These are phyloP conservation scores for Scaptomyza tumidula DNA, from an alignment of 2,888 invertebrate species.

Conservation along the genomic window DNA sequence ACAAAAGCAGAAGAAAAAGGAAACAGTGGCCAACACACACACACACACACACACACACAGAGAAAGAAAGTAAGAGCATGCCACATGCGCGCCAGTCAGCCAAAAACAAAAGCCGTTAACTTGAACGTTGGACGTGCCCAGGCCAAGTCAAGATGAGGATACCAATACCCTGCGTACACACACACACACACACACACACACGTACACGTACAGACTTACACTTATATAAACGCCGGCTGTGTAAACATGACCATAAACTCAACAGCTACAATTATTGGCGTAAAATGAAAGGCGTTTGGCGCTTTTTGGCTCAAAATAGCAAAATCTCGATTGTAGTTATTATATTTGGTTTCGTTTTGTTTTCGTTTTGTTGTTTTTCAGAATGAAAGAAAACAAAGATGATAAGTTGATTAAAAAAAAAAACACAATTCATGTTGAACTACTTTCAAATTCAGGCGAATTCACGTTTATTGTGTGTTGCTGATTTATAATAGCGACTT, in stretches of 20 bases:
- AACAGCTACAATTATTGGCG: slow-evolving; percentile 47
- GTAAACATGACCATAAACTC: slow-evolving; percentile 73
- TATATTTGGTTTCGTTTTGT: too few species aligned
- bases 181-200: background rate
- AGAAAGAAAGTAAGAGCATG: background rate
- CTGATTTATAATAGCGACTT: background rate
- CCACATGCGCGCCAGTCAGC: slow-evolving; percentile 41
- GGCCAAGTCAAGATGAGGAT: slow-evolving; percentile 44
- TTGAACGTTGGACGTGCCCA: slow-evolving; percentile 69
- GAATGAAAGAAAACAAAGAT: slow-evolving; percentile 15
- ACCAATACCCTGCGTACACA: slow-evolving; percentile 15
- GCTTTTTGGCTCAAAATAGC: slow-evolving; percentile 15
- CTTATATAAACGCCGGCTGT: slow-evolving; percentile 31
- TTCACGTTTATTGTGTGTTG: background rate
- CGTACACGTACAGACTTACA: background rate
- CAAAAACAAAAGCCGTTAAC: slow-evolving; percentile 73
- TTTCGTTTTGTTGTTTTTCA: background rate
- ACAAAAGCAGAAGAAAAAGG: background rate
- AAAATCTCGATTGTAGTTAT: slow-evolving; percentile 29
- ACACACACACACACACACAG: background rate
- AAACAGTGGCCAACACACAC: slow-evolving; percentile 44
- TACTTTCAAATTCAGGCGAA: background rate
- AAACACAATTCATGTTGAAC: background rate
- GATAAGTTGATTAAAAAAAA: slow-evolving; percentile 5
- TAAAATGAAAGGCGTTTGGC: slow-evolving; percentile 53